Evolutionary conservation across 2,888 invertebrate genomes (phyloP).

Genomic region (Brachylomia viminalis): DNA sequence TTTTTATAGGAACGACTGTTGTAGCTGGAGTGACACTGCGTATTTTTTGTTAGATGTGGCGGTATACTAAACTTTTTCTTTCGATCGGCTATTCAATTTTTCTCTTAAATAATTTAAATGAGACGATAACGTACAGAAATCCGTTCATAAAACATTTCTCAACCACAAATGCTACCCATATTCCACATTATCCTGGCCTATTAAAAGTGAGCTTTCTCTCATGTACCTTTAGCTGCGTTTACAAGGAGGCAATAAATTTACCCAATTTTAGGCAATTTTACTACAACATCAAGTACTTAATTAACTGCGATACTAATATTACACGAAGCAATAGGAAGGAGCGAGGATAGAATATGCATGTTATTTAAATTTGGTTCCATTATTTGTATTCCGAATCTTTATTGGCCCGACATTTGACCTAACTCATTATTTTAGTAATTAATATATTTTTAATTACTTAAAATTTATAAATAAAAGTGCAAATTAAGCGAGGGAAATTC

Average conservation of each 20-base stretch:
- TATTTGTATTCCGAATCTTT: too few relatives aligned
- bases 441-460: too few relatives aligned
- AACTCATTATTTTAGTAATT: too few relatives aligned
- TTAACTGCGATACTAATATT: neutral
- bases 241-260: neutral
- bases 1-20: too few relatives aligned
- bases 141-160: constrained; percentile 7
- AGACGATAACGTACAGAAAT: neutral
- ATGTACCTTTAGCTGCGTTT: neutral
- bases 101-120: neutral
- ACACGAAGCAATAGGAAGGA: neutral
- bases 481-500: too few relatives aligned
- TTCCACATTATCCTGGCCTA: constrained; percentile 9
- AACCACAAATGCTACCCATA: constrained; percentile 1
- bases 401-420: too few relatives aligned
- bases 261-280: neutral
- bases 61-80: neutral
- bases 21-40: neutral
- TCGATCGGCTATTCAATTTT: neutral
- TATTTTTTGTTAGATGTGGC: neutral
- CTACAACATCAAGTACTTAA: neutral
- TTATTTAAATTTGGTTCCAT: too few relatives aligned
- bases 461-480: too few relatives aligned
- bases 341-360: too few relatives aligned
- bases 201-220: constrained; percentile 21